Evolutionary conservation across 1,140 invertebrate genomes (phyloP).

Genomic region (Hylyphantes graminicola): DNA sequence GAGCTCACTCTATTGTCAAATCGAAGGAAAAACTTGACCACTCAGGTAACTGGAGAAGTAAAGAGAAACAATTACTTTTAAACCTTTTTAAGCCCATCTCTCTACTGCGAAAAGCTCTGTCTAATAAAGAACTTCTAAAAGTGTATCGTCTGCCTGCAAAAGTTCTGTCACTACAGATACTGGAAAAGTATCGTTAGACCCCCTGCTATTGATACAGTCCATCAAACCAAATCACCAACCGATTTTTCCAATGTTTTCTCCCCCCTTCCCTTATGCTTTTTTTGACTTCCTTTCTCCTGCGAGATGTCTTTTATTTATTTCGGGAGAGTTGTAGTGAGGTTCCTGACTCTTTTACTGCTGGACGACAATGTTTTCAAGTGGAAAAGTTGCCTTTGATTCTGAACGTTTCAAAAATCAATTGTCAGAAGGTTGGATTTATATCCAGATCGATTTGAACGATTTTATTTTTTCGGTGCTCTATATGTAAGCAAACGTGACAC

Average conservation of each 20-base stretch:
- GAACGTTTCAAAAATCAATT: conserved; percentile 56
- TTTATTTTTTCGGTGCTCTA: conserved; percentile 35
- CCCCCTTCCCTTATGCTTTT: background rate
- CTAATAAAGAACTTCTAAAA: conserved; percentile 33
- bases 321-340: conserved; percentile 17
- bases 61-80: conserved; percentile 47
- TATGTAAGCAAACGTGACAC: conserved; percentile 45
- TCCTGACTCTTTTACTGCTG: conserved; percentile 13
- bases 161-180: conserved; percentile 38
- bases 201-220: conserved; percentile 34
- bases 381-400: conserved; percentile 45
- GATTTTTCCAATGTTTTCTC: conserved; percentile 36
- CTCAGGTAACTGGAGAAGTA: conserved; percentile 30
- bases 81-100: conserved; percentile 38
- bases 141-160: conserved; percentile 27
- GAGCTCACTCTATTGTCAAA: conserved; percentile 14
- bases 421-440: conserved; percentile 49
- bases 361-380: conserved; percentile 39
- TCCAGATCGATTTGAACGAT: conserved; percentile 37
- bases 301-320: conserved; percentile 31
- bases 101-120: conserved; percentile 22
- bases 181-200: conserved; percentile 34
- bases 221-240: conserved; percentile 49
- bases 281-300: background rate
- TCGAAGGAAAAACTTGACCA: conserved; percentile 10